Conservation (phyloP, 2,113 vertebrate species). For the Salvelinus sp. region DNA sequence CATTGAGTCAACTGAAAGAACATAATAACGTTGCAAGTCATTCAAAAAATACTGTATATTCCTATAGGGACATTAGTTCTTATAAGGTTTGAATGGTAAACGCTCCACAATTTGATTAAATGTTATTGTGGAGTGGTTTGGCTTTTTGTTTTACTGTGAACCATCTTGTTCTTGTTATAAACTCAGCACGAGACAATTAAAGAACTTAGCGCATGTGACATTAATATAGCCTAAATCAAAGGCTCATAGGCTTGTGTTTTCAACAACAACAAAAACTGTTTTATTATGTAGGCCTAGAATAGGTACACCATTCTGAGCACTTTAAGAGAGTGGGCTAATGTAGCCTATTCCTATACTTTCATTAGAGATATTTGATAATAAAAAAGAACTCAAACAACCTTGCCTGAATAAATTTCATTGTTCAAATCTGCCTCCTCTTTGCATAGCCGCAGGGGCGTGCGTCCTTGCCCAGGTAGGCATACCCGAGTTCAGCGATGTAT, state of each 20-base stretch:
- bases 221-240: background rate
- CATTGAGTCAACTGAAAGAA: background rate
- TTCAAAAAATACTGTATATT: background rate
- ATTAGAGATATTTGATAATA: background rate
- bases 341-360: background rate
- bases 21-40: background rate
- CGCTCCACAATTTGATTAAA: too few species aligned
- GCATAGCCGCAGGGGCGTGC: constrained; percentile 68
- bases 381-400: background rate
- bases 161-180: background rate
- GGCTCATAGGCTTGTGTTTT: background rate
- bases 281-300: background rate
- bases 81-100: too few species aligned
- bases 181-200: background rate
- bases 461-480: constrained; percentile 55
- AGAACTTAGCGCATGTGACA: too few species aligned
- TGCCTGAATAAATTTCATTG: background rate
- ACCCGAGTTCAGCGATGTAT: constrained; percentile 86
- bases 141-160: background rate
- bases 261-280: background rate
- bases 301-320: background rate
- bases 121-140: background rate
- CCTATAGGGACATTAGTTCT: too few species aligned
- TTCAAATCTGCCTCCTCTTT: background rate
- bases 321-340: too few species aligned